Evolutionary conservation across 35 echinoderm and acorn worm species (phyloP).

Genomic region (Ptychodera flava): DNA sequence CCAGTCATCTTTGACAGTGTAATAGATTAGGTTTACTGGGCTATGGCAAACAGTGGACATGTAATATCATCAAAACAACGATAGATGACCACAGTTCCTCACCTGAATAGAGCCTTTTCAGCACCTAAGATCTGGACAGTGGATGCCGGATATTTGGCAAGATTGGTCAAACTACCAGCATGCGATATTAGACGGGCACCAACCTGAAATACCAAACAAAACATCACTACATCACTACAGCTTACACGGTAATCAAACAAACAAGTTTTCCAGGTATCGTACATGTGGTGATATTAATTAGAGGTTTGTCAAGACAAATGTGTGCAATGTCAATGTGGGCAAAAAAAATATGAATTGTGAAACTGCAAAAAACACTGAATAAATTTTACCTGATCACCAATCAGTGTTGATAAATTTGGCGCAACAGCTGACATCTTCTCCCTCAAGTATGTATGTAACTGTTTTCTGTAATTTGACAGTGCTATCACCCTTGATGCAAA

Average conservation of each 20-base stretch:
- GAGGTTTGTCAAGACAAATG: background rate
- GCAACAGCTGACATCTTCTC: conserved; percentile 86
- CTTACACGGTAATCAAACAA: background rate
- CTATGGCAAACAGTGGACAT: no score
- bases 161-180: conserved; percentile 97
- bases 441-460: conserved; percentile 58
- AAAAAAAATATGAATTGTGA: no score
- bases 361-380: no score
- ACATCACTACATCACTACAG: no score
- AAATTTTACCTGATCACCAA: conserved; percentile 91
- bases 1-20: no score
- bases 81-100: conserved; percentile 42
- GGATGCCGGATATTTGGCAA: conserved; percentile 97
- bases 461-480: conserved; percentile 61
- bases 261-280: background rate
- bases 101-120: conserved; percentile 99
- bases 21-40: no score
- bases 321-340: background rate
- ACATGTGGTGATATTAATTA: background rate
- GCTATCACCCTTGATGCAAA: conserved; percentile 81
- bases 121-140: conserved; percentile 98
- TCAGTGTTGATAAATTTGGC: conserved; percentile 74
- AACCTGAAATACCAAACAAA: conserved; percentile 49
- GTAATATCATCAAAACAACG: no score
- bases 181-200: conserved; percentile 95